Base-by-base conservation (phyloP, 2,888 invertebrate genomes). In the Linnaemya vulpina region DNA sequence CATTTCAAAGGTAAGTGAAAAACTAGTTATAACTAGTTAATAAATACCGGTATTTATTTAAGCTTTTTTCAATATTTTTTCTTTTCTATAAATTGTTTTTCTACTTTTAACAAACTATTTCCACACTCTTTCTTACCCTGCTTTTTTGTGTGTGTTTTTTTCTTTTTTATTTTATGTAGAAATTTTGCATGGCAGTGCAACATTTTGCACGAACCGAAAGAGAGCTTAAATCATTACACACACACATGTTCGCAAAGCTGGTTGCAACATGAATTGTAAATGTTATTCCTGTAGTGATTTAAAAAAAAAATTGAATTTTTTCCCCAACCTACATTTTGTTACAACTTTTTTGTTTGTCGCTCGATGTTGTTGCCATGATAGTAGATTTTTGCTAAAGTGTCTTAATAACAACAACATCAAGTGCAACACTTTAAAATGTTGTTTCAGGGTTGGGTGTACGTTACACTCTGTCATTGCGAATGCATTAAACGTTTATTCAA, bases 1-100 rank as follows among this genome's bases (percentile, higher is more conserved):
- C 49, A 73, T 71, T n/a, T 71, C 25, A 81, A 75, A 85, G 78
- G 81, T 85, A 85, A 85, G 81, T 85, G 78, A 74, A 85, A 81
- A 78, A 85, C 84, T 78, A 74, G 84, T 82, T 82, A 75, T 63
- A 85, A 82, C 81, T 75, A 82, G 84, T 85, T 82, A 82, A 78
- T 80, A 85, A 85, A 82, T 85, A 85, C 84, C 78, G 81, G 84
- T 82, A 78, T 85, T 85, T 63, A 13, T 58, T 9, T 55, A 46
- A 74, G 13, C 75, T 60, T 65, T 22, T 70, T 75, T 65, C 43
- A 35, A 38, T 22, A 53, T n/a, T 43, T 63, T 46, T 58, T 7
- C 40, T 40, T 77, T 83, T 78, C 35, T 63, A 46, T 46, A 55
- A 55, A 65, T 63, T 53, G 8, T 70, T 79, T 75, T 79, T 67